Conservation (phyloP, 1,140 invertebrate species). For the Acromyrmex heyeri region DNA sequence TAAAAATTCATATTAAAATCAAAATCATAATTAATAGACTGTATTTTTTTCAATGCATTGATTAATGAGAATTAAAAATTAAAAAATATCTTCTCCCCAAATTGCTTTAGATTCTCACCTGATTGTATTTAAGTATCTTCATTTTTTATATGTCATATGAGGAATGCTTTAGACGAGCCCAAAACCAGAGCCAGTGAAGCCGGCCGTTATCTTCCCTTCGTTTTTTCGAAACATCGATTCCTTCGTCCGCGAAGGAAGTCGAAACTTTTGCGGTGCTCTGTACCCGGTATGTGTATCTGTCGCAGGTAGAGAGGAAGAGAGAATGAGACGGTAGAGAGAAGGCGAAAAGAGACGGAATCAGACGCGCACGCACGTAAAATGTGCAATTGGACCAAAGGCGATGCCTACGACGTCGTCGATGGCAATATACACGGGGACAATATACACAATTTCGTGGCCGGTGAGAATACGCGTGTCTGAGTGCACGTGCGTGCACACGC, state of each 20-base stretch:
- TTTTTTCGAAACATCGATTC: conserved; percentile 27
- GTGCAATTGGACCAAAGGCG: conserved; percentile 63
- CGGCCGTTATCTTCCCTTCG: conserved; percentile 9
- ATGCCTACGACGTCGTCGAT: conserved; percentile 4
- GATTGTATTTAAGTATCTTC: neutral
- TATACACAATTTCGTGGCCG: conserved; percentile 39
- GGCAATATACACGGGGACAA: neutral
- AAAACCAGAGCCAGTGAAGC: neutral
- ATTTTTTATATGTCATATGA: neutral
- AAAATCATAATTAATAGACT: neutral
- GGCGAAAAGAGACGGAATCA: conserved; percentile 24
- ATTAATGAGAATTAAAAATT: neutral
- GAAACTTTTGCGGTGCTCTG: conserved; percentile 59
- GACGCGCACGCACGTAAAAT: conserved; percentile 50
- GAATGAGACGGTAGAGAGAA: neutral
- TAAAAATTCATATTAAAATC: neutral
- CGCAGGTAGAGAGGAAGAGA: conserved; percentile 29
- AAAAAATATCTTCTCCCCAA: neutral
- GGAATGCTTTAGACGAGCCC: neutral
- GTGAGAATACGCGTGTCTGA: conserved; percentile 24
- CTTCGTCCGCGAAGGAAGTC: conserved; percentile 35
- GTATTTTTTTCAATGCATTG: neutral
- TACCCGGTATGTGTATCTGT: conserved; percentile 23
- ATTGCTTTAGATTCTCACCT: neutral
- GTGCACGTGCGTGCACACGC: conserved; percentile 12